phyloP scores from a whole-genome alignment of 2,113 vertebrate species.

The Poeciliopsis occidentalis region DNA sequence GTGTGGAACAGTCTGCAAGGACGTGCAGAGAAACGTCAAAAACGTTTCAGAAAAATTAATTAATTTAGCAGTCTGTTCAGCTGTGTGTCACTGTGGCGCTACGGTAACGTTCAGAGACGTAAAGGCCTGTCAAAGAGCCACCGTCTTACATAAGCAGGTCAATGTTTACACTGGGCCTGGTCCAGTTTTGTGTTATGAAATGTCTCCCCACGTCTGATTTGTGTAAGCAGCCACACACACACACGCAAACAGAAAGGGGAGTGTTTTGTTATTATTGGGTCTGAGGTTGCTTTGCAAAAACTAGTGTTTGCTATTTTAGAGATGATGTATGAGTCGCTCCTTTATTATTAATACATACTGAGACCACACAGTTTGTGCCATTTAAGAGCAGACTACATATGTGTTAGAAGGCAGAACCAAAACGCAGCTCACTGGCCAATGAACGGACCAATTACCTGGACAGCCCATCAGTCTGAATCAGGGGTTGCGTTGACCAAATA shows the following conservation, averaged over 20 bases:
- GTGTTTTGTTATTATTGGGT: conserved; percentile 3
- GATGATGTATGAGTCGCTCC: no score
- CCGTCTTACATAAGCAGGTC: conserved; percentile 28
- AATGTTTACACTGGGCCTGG: not conserved
- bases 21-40: not conserved
- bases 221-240: not conserved
- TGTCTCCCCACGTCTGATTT: not conserved
- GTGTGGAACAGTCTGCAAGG: conserved; percentile 56
- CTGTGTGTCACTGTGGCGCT: conserved; percentile 5
- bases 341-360: no score
- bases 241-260: conserved; percentile 1
- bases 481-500: no score
- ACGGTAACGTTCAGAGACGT: not conserved
- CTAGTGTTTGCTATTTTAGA: not conserved
- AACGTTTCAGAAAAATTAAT: not conserved
- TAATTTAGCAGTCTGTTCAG: not conserved
- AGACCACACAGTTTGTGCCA: no score
- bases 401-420: no score
- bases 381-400: no score
- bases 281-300: not conserved
- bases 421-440: no score
- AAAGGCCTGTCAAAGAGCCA: not conserved
- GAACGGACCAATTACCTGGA: no score
- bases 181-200: conserved; percentile 31
- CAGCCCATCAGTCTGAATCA: no score